Evolutionary conservation across 2,888 invertebrate species (phyloP).

Genomic region (Tanytarsus gracilentus): DNA sequence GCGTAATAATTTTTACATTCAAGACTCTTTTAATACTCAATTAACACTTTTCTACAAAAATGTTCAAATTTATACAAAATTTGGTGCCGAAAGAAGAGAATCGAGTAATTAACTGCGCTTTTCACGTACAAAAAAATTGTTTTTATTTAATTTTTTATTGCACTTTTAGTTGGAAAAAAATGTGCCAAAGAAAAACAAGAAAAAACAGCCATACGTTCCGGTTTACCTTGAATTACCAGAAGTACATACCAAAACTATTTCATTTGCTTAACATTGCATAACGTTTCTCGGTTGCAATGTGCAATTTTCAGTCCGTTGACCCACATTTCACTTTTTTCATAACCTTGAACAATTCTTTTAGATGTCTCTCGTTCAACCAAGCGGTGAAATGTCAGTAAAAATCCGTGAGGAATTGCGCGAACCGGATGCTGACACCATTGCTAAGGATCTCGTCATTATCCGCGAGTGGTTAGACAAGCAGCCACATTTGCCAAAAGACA

Average conservation of each 20-base stretch:
- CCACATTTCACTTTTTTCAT: not conserved
- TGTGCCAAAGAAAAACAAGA: slow-evolving; percentile 18
- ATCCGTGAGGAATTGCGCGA: slow-evolving; percentile 64
- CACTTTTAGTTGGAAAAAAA: slow-evolving; percentile 3
- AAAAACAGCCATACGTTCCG: not conserved
- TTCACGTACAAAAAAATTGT: not conserved
- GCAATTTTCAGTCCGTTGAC: not conserved
- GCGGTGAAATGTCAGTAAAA: slow-evolving; percentile 56
- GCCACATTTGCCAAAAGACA: slow-evolving; percentile 55
- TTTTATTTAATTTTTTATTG: not conserved
- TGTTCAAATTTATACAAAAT: slow-evolving; percentile 28
- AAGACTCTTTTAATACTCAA: not conserved
- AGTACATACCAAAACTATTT: slow-evolving; percentile 21
- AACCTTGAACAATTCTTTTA: slow-evolving; percentile 31
- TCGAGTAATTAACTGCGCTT: slow-evolving; percentile 10
- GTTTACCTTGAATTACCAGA: slow-evolving; percentile 28
- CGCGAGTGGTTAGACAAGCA: slow-evolving; percentile 61
- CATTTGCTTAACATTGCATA: slow-evolving; percentile 1
- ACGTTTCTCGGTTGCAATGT: not conserved
- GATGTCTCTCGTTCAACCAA: slow-evolving; percentile 57
- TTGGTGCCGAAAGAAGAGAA: slow-evolving; percentile 13
- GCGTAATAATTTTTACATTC: not conserved
- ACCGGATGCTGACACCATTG: slow-evolving; percentile 48
- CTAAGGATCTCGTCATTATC: slow-evolving; percentile 53
- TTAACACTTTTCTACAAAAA: not conserved